These are phyloP conservation scores for Enteromius viviparus DNA, from an alignment of 2,797 vertebrate species.

Conservation along the genomic window DNA sequence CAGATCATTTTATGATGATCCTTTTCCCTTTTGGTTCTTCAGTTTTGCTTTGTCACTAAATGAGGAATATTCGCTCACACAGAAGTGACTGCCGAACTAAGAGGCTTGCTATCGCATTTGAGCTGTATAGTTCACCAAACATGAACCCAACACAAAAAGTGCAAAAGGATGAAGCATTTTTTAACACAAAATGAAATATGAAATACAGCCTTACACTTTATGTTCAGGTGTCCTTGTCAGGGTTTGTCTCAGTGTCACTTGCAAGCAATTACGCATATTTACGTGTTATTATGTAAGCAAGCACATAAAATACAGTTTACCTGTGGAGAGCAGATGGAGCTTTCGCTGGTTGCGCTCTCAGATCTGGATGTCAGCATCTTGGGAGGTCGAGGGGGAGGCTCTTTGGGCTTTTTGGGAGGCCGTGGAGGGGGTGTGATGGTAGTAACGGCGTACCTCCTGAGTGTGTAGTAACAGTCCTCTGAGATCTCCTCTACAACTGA, in stretches of 20 bases:
- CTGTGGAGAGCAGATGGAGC: conserved; percentile 66
- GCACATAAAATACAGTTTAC: conserved; percentile 62
- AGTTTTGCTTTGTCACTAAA: background rate
- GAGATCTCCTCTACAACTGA: conserved; percentile 80
- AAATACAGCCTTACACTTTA: background rate
- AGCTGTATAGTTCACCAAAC: no score
- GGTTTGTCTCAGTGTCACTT: background rate
- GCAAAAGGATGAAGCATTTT: background rate
- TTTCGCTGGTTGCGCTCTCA: background rate
- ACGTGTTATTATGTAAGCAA: background rate
- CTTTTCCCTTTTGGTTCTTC: background rate
- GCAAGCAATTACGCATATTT: background rate
- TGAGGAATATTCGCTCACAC: background rate
- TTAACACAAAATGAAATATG: no score
- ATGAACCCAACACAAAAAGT: background rate
- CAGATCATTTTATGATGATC: background rate
- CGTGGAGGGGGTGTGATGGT: conserved; percentile 79
- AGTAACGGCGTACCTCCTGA: conserved; percentile 79
- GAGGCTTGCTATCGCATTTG: background rate
- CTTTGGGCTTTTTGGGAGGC: conserved; percentile 81
- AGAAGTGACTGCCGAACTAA: background rate
- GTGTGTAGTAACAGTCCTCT: conserved; percentile 81
- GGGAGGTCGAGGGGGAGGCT: conserved; percentile 53
- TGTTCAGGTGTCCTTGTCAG: background rate
- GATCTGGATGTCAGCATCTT: conserved; percentile 48